Conservation (phyloP, 2,888 invertebrate species). For the Pollenia labialis region DNA sequence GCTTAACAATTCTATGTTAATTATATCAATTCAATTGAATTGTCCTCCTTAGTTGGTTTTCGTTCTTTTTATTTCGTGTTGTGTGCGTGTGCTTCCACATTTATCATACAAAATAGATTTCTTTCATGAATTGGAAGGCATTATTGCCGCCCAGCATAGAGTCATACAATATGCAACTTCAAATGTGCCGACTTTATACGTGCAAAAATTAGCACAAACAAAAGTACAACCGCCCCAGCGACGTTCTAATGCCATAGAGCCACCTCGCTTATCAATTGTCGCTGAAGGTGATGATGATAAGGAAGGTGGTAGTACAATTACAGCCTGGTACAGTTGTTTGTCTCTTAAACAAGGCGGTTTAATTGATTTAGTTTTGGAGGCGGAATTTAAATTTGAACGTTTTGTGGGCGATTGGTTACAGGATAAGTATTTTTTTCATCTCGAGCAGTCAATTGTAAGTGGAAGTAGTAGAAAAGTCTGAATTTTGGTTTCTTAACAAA, state of each 20-base stretch:
- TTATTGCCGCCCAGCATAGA: conserved; percentile 72
- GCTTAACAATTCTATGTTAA: conserved; percentile 2
- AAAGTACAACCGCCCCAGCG: not conserved
- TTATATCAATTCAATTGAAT: conserved; percentile 49
- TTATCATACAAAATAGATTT: conserved; percentile 79
- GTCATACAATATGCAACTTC: conserved; percentile 71
- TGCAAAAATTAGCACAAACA: conserved; percentile 30
- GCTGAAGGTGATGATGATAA: not conserved
- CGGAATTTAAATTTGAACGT: conserved; percentile 79
- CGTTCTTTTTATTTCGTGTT: conserved; percentile 32
- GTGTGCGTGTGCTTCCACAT: conserved; percentile 6
- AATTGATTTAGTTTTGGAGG: conserved; percentile 80
- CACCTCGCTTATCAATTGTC: conserved; percentile 4
- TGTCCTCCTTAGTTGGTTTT: conserved; percentile 56
- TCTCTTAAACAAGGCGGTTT: conserved; percentile 73
- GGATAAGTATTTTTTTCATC: conserved; percentile 81
- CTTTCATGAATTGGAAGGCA: conserved; percentile 79
- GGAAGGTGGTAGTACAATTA: not conserved
- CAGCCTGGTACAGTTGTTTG: conserved; percentile 19
- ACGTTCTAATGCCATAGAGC: not conserved
- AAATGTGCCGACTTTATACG: conserved; percentile 29
- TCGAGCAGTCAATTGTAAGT: conserved; percentile 81
- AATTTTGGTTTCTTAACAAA: not conserved
- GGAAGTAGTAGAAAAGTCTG: not conserved
- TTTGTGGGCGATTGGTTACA: conserved; percentile 81